phyloP scores from a whole-genome alignment of 1,140 invertebrate genomes.

The Pteromalus puparum region DNA sequence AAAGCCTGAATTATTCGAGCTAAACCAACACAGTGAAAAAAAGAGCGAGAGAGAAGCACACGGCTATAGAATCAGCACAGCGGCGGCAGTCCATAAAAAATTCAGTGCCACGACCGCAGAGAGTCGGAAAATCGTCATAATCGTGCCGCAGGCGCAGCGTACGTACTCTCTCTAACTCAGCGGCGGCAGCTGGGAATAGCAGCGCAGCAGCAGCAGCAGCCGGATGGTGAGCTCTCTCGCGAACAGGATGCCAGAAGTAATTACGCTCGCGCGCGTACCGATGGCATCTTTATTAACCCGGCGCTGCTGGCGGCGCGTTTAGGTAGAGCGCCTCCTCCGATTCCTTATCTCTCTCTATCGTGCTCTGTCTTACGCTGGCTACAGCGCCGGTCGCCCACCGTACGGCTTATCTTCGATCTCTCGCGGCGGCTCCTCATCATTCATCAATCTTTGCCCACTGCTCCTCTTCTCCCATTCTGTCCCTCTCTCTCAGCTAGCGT shows the following conservation, averaged over 20 bases:
- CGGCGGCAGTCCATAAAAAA: neutral
- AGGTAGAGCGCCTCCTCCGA: neutral
- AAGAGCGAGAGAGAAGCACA: too few species aligned
- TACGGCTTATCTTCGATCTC: neutral
- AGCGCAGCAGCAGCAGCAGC: neutral
- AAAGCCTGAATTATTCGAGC: too few species aligned
- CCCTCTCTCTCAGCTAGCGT: neutral
- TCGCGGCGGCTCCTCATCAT: neutral
- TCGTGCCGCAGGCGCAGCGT: neutral
- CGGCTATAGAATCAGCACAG: neutral
- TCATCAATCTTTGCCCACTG: neutral
- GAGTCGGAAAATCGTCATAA: constrained; percentile 13
- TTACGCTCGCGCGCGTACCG: constrained; percentile 18
- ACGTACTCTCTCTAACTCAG: neutral
- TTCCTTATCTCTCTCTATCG: constrained; percentile 20
- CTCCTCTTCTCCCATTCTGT: neutral
- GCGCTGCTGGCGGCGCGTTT: neutral
- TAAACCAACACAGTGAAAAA: too few species aligned
- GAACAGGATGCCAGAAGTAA: constrained; percentile 34
- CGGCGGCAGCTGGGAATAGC: neutral
- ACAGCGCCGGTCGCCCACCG: neutral
- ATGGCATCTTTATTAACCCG: constrained; percentile 42
- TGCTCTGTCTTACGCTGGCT: too few species aligned
- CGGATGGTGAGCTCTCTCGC: constrained; percentile 1
- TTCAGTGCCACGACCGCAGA: neutral